Evolutionary conservation across 2,888 invertebrate species (phyloP).

Genomic region (Drosophila diplacantha): DNA sequence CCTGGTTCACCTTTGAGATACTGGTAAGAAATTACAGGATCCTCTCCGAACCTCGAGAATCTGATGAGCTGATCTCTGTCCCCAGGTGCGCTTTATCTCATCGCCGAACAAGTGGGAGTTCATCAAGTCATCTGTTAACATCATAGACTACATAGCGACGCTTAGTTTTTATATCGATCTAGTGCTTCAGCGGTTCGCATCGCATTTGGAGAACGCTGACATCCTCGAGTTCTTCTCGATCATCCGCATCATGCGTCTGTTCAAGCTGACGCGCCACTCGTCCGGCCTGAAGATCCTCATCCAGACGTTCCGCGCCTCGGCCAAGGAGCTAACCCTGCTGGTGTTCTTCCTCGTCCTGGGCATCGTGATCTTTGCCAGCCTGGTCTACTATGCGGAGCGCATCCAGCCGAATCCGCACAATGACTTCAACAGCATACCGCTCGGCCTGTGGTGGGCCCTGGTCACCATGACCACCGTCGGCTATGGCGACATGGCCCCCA

Average conservation of each 20-base stretch:
- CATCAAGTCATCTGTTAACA: constrained; percentile 96
- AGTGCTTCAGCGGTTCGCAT: constrained; percentile 91
- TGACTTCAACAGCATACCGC: constrained; percentile 98
- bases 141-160: constrained; percentile 99
- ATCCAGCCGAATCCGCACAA: constrained; percentile 97
- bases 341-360: constrained; percentile 99
- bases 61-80: too few relatives aligned
- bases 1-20: constrained; percentile 99
- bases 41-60: background rate
- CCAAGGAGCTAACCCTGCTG: constrained; percentile 95
- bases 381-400: constrained; percentile 98
- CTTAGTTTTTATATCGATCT: constrained; percentile 98
- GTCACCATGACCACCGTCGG: constrained; percentile 99
- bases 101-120: constrained; percentile 96
- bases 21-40: constrained; percentile 78
- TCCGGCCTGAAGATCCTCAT: constrained; percentile 98
- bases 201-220: constrained; percentile 94
- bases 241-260: constrained; percentile 97
- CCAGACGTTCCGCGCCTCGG: constrained; percentile 97
- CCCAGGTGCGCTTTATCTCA: constrained; percentile 89
- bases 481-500: constrained; percentile 99
- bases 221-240: constrained; percentile 98
- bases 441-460: constrained; percentile 99
- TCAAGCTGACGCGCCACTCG: constrained; percentile 97
- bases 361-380: constrained; percentile 98